A percentile compares a stretch with the other conserved stretches of the same genome.
Conservation (phyloP, 2,888 invertebrate genomes). For the Phania funesta region DNA sequence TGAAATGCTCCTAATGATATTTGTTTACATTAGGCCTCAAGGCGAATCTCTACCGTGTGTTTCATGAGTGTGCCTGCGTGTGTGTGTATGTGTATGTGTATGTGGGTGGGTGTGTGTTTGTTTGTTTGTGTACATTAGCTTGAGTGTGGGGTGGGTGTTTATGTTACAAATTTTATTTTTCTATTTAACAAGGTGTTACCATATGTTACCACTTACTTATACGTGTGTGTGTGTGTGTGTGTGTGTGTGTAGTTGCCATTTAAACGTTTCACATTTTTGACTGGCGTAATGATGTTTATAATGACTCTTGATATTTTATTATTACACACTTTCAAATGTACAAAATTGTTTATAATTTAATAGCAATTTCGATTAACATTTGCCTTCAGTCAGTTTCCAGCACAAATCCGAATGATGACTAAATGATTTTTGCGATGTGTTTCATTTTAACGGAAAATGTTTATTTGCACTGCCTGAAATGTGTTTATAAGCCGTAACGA, state of each 20-base stretch:
- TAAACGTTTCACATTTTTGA: conserved; percentile 22
- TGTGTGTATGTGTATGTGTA: not conserved
- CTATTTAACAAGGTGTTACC: conserved; percentile 59
- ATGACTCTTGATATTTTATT: conserved; percentile 65
- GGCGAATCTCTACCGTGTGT: conserved; percentile 21
- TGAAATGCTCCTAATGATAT: conserved; percentile 28
- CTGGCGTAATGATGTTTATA: conserved; percentile 61
- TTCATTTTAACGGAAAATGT: not conserved
- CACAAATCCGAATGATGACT: conserved; percentile 52
- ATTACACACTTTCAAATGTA: conserved; percentile 45
- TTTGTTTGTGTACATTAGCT: too few relatives aligned
- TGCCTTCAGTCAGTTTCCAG: conserved; percentile 35
- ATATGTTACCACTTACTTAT: conserved; percentile 64
- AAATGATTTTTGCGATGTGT: not conserved
- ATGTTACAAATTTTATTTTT: conserved; percentile 43
- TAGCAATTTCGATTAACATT: conserved; percentile 48
- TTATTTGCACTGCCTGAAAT: conserved; percentile 32
- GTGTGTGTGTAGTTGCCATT: conserved; percentile 49
- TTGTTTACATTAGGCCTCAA: conserved; percentile 45
- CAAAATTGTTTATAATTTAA: conserved; percentile 42
- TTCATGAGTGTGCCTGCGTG: not conserved
- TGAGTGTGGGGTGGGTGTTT: conserved; percentile 39
- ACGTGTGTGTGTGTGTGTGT: not conserved
- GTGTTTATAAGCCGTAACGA: conserved; percentile 52
- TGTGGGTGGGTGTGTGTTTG: not conserved